Percentiles rank a stretch among this genome's conserved stretches.
Conservation (phyloP, 2,888 invertebrate genomes). For the Limenitis camilla region DNA sequence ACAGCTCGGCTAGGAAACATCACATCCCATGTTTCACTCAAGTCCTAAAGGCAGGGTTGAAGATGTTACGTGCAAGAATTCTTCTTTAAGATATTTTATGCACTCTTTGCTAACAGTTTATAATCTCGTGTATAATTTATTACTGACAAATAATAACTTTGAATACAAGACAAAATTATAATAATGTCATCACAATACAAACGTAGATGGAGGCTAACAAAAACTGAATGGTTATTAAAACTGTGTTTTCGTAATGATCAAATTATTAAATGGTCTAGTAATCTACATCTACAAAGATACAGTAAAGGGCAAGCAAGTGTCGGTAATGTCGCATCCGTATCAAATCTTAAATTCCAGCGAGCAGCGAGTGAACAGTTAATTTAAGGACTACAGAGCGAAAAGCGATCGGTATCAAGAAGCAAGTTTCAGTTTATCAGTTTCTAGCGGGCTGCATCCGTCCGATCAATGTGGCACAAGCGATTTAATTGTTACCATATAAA, state of each 20-base stretch:
- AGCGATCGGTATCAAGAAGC: slow-evolving; percentile 65
- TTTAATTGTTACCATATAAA: no score
- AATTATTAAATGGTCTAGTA: no score
- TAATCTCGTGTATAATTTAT: not conserved
- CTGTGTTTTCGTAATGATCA: no score
- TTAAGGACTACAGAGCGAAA: slow-evolving; percentile 58
- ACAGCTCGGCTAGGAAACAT: slow-evolving; percentile 51
- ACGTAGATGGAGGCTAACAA: no score
- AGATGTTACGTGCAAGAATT: slow-evolving; percentile 61
- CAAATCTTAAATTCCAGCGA: slow-evolving; percentile 68
- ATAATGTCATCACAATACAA: no score
- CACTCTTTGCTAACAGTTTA: slow-evolving; percentile 5
- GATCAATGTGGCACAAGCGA: slow-evolving; percentile 33
- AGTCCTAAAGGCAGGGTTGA: slow-evolving; percentile 50
- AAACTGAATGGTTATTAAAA: no score
- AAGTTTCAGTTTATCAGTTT: slow-evolving; percentile 70
- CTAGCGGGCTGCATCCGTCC: slow-evolving; percentile 63
- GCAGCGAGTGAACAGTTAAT: slow-evolving; percentile 69
- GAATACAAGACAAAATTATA: no score
- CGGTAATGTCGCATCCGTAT: slow-evolving; percentile 54
- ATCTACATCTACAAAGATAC: no score
- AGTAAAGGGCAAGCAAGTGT: slow-evolving; percentile 36
- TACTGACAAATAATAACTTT: no score
- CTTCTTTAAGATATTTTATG: slow-evolving; percentile 23
- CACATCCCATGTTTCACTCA: slow-evolving; percentile 55